Evolutionary conservation across 2,113 vertebrate genomes (phyloP), one percentile per base, ranked within the genome.

Genomic region (Anguilla japonica): DNA sequence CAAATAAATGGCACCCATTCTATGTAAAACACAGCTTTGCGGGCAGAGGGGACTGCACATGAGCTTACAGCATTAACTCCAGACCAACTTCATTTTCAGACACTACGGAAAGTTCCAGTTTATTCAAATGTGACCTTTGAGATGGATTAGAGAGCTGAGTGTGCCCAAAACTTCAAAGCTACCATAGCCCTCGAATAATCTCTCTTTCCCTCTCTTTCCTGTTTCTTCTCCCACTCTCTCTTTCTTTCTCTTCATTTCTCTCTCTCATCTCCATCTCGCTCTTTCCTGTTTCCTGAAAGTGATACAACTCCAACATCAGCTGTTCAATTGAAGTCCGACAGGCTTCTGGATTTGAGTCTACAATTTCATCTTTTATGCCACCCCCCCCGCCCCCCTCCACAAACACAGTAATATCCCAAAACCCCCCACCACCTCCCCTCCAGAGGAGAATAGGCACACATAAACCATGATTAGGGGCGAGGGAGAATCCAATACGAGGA

Each of bases 251-350:
- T 67, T 81, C 16, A 56, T 50, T 14, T 81, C 75, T 81, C 75
- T 81, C 81, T 41, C 85, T 79, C 84, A 57, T 26, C 8, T 14
- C 50, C 13, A 1, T 11, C 50, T 53, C 9, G 1, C 88, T 88
- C 88, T 88, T 81, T 67, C 71, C 71, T 86, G 79, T 41, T 89
- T 82, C 82, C 80, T 88, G 60, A 67, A 67, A 67, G 22, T 67
- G 60, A 67, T 67, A 67, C 60, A 67, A 26, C 60, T 67, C 20
- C 60, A 26, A 26, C 60, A 67, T 26, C 18, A 26, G 18, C 60
- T 67, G 20, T 67, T 20, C 60, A 67, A 67, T 3, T 67, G 60
- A 67, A 67, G 22, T 67, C 50, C 50, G 50, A 53, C 20, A 67
- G 60, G 60, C 60, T 20, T 26, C 3, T 22, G 60, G 60, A 67